Evolutionary conservation across 2,797 vertebrate genomes (phyloP).

Genomic region (Hipposideros larvatus): DNA sequence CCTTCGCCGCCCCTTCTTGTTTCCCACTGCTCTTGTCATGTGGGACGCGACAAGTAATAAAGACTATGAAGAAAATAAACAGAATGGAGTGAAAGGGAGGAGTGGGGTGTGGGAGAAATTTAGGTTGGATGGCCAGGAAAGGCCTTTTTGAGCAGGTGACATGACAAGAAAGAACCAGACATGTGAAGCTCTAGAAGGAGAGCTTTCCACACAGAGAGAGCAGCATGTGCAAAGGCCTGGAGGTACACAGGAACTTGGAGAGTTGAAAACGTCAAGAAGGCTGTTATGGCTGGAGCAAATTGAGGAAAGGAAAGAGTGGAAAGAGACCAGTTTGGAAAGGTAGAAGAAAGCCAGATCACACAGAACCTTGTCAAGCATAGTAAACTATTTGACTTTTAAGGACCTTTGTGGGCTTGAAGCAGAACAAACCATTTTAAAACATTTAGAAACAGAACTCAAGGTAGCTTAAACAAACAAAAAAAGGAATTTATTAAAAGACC

Average conservation of each 20-base stretch:
- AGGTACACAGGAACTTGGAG: too few species aligned
- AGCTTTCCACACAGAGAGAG: background rate
- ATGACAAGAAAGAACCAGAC: background rate
- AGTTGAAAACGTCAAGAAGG: background rate
- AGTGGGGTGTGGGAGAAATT: fast-evolving
- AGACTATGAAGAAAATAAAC: background rate
- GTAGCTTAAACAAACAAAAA: background rate
- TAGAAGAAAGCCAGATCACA: too few species aligned
- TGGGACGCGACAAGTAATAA: background rate
- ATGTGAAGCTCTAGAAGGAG: background rate
- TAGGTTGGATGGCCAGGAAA: background rate
- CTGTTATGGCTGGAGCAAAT: background rate
- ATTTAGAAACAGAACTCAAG: background rate
- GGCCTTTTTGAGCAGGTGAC: background rate
- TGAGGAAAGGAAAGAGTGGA: background rate
- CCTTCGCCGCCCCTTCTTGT: too few species aligned
- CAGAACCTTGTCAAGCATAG: too few species aligned
- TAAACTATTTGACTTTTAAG: background rate
- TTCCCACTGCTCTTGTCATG: too few species aligned
- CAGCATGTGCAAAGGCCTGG: background rate
- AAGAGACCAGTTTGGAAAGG: background rate
- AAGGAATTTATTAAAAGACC: background rate
- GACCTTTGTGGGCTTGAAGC: background rate
- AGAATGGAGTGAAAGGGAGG: background rate
- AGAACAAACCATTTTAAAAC: background rate